Evolutionary conservation across 2,797 vertebrate species (phyloP).

Genomic region (Xenopus petersii): DNA sequence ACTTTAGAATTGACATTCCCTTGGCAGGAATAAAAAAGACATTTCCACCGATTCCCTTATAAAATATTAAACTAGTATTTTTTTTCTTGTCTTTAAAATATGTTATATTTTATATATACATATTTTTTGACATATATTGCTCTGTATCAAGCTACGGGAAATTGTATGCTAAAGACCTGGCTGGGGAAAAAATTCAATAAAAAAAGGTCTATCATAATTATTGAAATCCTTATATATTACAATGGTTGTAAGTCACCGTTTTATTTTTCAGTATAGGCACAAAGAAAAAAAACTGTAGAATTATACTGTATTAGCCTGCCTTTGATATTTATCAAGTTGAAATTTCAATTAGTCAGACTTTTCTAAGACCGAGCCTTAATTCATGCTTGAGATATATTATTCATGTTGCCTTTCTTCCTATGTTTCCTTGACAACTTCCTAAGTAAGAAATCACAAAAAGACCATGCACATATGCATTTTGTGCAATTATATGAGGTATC

Average conservation of each 20-base stretch:
- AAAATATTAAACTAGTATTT: slow-evolving; percentile 46
- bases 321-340: slow-evolving; percentile 48
- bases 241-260: slow-evolving; percentile 23
- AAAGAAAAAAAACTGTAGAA: slow-evolving; percentile 10
- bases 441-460: slow-evolving; percentile 13
- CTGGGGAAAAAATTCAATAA: not conserved
- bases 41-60: slow-evolving; percentile 40
- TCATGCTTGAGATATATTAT: slow-evolving; percentile 41
- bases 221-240: slow-evolving; percentile 27
- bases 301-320: slow-evolving; percentile 32
- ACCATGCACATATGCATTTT: slow-evolving; percentile 26
- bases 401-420: slow-evolving; percentile 33
- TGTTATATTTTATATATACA: slow-evolving; percentile 39
- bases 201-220: slow-evolving; percentile 25
- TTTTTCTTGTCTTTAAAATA: slow-evolving; percentile 34
- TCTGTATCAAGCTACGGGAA: slow-evolving; percentile 6
- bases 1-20: slow-evolving; percentile 47
- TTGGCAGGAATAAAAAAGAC: slow-evolving; percentile 42
- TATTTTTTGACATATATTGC: slow-evolving; percentile 45
- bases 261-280: slow-evolving; percentile 10
- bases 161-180: slow-evolving; percentile 12
- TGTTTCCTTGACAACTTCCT: slow-evolving; percentile 45
- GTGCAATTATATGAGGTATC: slow-evolving; percentile 30
- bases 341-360: slow-evolving; percentile 49
- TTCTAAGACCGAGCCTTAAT: slow-evolving; percentile 36